Evolutionary conservation across 2,797 vertebrate species (phyloP).

Genomic region (Dryobates pubescens): DNA sequence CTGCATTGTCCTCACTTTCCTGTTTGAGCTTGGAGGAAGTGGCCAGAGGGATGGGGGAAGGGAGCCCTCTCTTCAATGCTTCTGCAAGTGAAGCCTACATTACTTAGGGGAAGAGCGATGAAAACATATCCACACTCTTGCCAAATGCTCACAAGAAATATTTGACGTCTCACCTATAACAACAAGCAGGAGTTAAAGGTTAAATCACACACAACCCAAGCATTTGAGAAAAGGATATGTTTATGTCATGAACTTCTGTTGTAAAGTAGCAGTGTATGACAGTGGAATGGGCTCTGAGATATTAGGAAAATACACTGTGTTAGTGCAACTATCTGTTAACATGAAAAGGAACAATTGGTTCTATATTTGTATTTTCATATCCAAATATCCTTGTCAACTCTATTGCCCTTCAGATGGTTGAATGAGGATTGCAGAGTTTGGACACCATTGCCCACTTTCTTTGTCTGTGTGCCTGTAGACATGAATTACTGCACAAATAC

Average conservation of each 20-base stretch:
- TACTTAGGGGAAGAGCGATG: constrained; percentile 46
- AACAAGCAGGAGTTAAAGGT: constrained; percentile 79
- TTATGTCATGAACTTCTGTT: constrained; percentile 75
- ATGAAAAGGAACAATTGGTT: not conserved
- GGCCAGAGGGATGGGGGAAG: constrained; percentile 4
- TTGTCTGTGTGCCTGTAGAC: not conserved
- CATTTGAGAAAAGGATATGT: constrained; percentile 74
- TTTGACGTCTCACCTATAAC: constrained; percentile 80
- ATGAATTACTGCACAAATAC: not conserved
- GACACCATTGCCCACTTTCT: not conserved
- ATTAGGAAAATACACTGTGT: not conserved
- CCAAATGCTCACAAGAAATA: constrained; percentile 71
- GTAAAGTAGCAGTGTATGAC: not conserved
- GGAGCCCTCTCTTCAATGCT: not conserved
- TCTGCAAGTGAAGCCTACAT: not conserved
- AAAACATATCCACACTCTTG: constrained; percentile 64
- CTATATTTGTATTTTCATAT: not conserved
- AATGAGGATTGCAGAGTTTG: accelerated
- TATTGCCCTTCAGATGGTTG: not conserved
- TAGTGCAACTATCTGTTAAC: not conserved
- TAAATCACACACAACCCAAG: constrained; percentile 74
- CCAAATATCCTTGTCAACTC: not conserved
- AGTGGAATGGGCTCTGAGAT: not conserved
- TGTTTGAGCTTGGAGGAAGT: constrained; percentile 86
- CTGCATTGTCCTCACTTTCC: constrained; percentile 87